These are phyloP conservation scores for Caenorhabditis tropicalis DNA, from an alignment of 1,140 invertebrate genomes.

Conservation along the genomic window DNA sequence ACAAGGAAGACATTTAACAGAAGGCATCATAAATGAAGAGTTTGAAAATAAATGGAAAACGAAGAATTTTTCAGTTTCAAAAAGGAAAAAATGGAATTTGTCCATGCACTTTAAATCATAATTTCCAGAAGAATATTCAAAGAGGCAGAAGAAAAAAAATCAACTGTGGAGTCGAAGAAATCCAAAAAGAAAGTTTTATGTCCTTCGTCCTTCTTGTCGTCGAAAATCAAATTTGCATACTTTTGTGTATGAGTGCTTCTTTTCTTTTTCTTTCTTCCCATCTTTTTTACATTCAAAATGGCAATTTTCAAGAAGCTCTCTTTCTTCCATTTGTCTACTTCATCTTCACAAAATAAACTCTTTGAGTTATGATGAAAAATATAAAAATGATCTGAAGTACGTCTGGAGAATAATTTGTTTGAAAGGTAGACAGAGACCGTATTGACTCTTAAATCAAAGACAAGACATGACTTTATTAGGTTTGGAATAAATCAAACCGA, in stretches of 20 bases:
- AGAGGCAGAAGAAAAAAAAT: background rate
- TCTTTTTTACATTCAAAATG: conserved; percentile 26
- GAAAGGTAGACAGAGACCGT: too few species aligned
- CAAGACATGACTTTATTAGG: too few species aligned
- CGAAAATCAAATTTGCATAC: conserved; percentile 34
- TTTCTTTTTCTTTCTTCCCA: background rate
- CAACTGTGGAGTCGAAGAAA: background rate
- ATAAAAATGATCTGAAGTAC: too few species aligned
- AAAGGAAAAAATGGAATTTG: background rate
- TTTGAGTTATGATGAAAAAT: too few species aligned
- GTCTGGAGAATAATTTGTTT: too few species aligned
- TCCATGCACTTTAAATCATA: background rate
- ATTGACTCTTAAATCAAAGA: too few species aligned
- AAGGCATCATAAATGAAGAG: too few species aligned
- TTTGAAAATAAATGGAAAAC: background rate
- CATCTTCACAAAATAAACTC: too few species aligned
- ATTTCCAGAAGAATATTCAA: background rate
- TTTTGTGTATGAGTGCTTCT: conserved; percentile 1
- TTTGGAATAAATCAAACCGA: too few species aligned
- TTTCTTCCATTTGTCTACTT: background rate
- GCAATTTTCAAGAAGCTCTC: background rate
- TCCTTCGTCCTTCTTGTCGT: conserved; percentile 10
- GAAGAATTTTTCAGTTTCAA: background rate
- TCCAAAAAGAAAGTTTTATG: background rate
- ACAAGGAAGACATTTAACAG: background rate